These are phyloP conservation scores for Pempheris klunzingeri DNA, from an alignment of 2,797 vertebrate genomes.

Conservation along the genomic window DNA sequence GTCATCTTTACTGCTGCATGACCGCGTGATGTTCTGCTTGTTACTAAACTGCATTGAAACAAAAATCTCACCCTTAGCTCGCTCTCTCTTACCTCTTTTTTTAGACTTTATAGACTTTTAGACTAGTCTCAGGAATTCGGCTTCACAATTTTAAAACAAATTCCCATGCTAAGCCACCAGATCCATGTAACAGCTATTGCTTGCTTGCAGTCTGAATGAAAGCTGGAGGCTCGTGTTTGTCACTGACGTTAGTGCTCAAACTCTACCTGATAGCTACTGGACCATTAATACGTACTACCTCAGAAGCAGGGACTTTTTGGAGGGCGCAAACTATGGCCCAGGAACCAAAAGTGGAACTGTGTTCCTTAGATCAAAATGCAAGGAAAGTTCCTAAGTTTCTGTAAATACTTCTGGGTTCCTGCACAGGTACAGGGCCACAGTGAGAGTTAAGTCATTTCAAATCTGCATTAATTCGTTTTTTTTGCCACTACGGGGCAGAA, in stretches of 20 bases:
- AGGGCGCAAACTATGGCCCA: slow-evolving; percentile 8
- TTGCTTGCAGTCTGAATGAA: slow-evolving; percentile 15
- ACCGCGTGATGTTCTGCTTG: slow-evolving; percentile 20
- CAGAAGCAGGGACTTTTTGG: slow-evolving; percentile 36
- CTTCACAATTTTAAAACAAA: slow-evolving; percentile 18
- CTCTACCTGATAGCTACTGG: slow-evolving; percentile 16
- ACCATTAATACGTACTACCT: slow-evolving; percentile 50
- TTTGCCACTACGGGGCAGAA: background rate
- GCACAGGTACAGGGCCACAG: slow-evolving; percentile 13
- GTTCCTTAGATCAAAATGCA: slow-evolving; percentile 12
- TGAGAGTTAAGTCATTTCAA: slow-evolving; percentile 25
- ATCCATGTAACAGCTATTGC: background rate
- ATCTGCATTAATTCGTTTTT: slow-evolving; percentile 7
- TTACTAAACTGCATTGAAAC: background rate
- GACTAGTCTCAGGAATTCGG: slow-evolving; percentile 65
- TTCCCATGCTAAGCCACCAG: background rate
- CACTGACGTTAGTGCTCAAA: slow-evolving; percentile 35
- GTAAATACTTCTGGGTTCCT: slow-evolving; percentile 34
- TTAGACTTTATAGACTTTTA: slow-evolving; percentile 33
- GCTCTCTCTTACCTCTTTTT: slow-evolving; percentile 42
- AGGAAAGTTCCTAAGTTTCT: slow-evolving; percentile 31
- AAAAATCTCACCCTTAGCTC: background rate
- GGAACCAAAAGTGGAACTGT: slow-evolving; percentile 26
- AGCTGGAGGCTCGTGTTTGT: slow-evolving; percentile 36
- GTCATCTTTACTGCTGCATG: slow-evolving; percentile 10